phyloP scores from a whole-genome alignment of 2,888 invertebrate genomes.

The Cistogaster globosa region DNA sequence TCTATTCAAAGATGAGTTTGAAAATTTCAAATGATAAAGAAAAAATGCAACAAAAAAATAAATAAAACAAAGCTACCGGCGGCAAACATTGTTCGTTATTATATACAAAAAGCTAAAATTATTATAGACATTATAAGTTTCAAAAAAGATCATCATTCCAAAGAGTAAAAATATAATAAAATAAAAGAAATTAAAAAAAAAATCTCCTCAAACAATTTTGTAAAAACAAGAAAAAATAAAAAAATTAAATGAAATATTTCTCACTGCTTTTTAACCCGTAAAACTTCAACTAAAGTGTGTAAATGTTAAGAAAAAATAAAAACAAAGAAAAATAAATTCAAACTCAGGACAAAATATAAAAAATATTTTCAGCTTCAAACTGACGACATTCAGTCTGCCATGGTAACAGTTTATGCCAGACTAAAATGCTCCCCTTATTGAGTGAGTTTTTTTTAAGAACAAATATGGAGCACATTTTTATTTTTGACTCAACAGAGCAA shows the following conservation, averaged over 20 bases:
- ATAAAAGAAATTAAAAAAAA: constrained; percentile 19
- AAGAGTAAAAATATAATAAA: background rate
- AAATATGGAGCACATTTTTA: constrained; percentile 15
- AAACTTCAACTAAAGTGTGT: background rate
- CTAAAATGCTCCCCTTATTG: constrained; percentile 60
- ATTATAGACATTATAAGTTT: background rate
- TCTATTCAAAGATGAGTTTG: background rate
- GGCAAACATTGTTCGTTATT: constrained; percentile 50
- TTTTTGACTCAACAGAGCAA: constrained; percentile 20
- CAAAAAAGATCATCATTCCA: background rate
- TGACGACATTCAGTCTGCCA: constrained; percentile 70
- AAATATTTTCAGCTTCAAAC: constrained; percentile 21
- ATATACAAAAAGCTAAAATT: background rate
- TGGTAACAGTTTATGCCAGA: constrained; percentile 38
- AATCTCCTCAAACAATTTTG: background rate
- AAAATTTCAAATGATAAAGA: background rate
- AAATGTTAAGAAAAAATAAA: constrained; percentile 16
- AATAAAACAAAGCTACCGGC: constrained; percentile 50
- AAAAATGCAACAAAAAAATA: constrained; percentile 1
- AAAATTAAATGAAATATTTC: constrained; percentile 53
- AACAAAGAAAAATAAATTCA: constrained; percentile 15
- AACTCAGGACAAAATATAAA: constrained; percentile 10
- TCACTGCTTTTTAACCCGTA: background rate
- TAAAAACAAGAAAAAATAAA: constrained; percentile 17
- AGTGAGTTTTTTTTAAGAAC: constrained; percentile 2